Conservation (phyloP, 2,888 invertebrate genomes). For the Sialis fuliginosa region DNA sequence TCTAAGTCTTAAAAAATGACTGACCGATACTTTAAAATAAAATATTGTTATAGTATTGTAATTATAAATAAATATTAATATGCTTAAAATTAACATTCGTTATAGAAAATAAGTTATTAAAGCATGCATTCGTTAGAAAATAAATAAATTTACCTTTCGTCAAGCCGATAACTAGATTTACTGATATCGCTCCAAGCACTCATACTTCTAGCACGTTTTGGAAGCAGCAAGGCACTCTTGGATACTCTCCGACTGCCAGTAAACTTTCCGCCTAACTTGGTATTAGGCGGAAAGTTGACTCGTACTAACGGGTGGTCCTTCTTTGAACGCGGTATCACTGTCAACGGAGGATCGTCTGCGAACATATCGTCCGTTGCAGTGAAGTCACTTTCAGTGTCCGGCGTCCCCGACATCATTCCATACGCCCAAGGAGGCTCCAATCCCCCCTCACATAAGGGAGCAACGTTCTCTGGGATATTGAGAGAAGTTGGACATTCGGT, state of each 20-base stretch:
- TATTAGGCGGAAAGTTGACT: slow-evolving; percentile 42
- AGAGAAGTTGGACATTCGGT: too few species aligned
- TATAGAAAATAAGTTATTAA: too few species aligned
- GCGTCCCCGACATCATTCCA: slow-evolving; percentile 23
- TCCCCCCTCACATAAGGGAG: slow-evolving; percentile 7
- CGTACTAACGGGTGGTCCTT: slow-evolving; percentile 29
- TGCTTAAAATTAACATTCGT: too few species aligned
- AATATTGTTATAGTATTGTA: too few species aligned
- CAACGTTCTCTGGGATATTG: too few species aligned
- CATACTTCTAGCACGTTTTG: slow-evolving; percentile 41
- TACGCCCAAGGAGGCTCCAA: slow-evolving; percentile 21
- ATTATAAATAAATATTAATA: too few species aligned
- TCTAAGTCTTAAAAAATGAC: too few species aligned
- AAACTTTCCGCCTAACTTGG: neutral
- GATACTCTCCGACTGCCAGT: slow-evolving; percentile 23
- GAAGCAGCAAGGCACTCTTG: neutral
- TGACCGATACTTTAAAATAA: too few species aligned
- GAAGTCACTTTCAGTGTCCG: slow-evolving; percentile 17
- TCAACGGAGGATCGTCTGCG: slow-evolving; percentile 7
- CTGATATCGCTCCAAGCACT: slow-evolving; percentile 80
- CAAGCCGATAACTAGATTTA: slow-evolving; percentile 63
- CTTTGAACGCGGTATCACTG: slow-evolving; percentile 9
- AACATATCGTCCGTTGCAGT: slow-evolving; percentile 9
- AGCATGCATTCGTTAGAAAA: too few species aligned
- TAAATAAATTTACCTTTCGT: slow-evolving; percentile 42